Conservation (phyloP, 2,888 invertebrate genomes). For the Trissoscelio sp. region DNA sequence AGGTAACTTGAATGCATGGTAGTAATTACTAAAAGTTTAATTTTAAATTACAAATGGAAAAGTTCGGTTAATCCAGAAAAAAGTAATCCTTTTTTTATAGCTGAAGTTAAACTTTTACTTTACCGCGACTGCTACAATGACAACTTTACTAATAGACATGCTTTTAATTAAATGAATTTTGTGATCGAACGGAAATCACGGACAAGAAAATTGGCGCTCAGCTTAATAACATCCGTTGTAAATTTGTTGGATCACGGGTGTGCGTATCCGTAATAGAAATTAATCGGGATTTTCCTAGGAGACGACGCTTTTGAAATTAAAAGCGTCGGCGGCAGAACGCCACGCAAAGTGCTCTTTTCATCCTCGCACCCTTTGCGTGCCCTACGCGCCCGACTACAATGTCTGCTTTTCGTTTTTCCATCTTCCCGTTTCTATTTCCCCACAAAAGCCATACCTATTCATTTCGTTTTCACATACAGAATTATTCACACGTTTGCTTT, state of each 20-base stretch:
- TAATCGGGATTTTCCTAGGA: constrained; percentile 71
- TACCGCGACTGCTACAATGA: constrained; percentile 12
- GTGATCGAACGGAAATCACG: constrained; percentile 48
- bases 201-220: constrained; percentile 60
- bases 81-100: too few species aligned
- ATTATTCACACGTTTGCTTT: constrained; percentile 46
- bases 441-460: constrained; percentile 53
- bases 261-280: constrained; percentile 67
- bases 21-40: too few species aligned
- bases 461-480: constrained; percentile 24
- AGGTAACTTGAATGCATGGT: too few species aligned
- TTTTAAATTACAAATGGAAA: too few species aligned
- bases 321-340: constrained; percentile 72
- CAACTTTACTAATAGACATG: constrained; percentile 46
- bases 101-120: too few species aligned
- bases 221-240: constrained; percentile 41
- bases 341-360: constrained; percentile 74
- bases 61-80: too few species aligned
- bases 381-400: constrained; percentile 57
- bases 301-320: constrained; percentile 75
- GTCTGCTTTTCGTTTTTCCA: constrained; percentile 62
- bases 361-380: constrained; percentile 63
- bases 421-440: constrained; percentile 45
- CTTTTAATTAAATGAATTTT: constrained; percentile 68
- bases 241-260: constrained; percentile 33